Percentiles rank a stretch among this genome's conserved stretches.
These are phyloP conservation scores for Apoderus coryli DNA, from an alignment of 2,888 invertebrate genomes.

Conservation along the genomic window DNA sequence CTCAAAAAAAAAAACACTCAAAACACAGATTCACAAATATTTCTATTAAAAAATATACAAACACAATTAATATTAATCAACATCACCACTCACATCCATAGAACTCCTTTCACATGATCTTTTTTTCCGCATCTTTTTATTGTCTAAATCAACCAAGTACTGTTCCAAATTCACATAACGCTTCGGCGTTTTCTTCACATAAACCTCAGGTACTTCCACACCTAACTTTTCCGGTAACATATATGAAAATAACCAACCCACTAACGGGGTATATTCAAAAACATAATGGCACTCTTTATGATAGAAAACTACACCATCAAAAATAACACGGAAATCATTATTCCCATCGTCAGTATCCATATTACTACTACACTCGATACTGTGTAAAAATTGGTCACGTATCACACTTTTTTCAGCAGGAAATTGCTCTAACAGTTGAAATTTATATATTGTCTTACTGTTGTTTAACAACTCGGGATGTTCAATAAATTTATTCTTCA, in stretches of 20 bases:
- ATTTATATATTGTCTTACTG: slow-evolving; percentile 33
- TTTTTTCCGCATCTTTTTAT: slow-evolving; percentile 22
- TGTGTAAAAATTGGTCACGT: slow-evolving; percentile 31
- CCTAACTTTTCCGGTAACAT: slow-evolving; percentile 72
- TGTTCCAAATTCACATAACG: slow-evolving; percentile 37
- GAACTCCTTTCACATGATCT: no score
- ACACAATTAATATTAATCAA: no score
- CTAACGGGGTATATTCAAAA: slow-evolving; percentile 67
- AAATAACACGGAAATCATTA: slow-evolving; percentile 32
- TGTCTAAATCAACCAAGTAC: slow-evolving; percentile 35
- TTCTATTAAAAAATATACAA: no score
- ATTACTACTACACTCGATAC: slow-evolving; percentile 12
- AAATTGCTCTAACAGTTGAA: slow-evolving; percentile 37
- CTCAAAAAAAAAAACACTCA: no score
- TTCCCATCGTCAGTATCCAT: slow-evolving; percentile 30
- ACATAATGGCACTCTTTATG: slow-evolving; percentile 67
- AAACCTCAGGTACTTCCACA: slow-evolving; percentile 31
- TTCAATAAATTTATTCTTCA: slow-evolving; percentile 59
- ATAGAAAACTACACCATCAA: slow-evolving; percentile 88
- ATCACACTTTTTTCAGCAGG: slow-evolving; percentile 36
- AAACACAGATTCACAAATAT: no score
- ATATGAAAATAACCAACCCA: slow-evolving; percentile 81
- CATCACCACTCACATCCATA: no score
- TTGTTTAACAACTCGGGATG: slow-evolving; percentile 32
- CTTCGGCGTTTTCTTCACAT: slow-evolving; percentile 33